Evolutionary conservation across 2,888 invertebrate genomes (phyloP).

Genomic region (Standfussiana lucernea): DNA sequence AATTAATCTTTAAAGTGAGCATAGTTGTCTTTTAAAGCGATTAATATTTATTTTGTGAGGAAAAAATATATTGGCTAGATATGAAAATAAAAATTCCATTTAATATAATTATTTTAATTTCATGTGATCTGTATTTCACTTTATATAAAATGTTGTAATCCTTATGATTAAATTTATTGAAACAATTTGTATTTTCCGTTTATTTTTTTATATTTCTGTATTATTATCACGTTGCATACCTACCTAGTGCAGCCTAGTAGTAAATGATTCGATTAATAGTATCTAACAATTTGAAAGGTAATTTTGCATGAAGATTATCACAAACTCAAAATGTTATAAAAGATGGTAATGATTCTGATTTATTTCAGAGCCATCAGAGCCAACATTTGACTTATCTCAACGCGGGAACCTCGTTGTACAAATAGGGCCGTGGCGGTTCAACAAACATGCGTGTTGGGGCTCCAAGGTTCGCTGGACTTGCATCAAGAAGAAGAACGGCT

Average conservation of each 20-base stretch:
- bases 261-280: background rate
- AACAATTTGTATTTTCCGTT: background rate
- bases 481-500: conserved; percentile 87
- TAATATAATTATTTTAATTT: conserved; percentile 5
- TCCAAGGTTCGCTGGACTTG: conserved; percentile 88
- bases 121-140: conserved; percentile 37
- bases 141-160: conserved; percentile 32
- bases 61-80: conserved; percentile 50
- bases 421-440: conserved; percentile 87
- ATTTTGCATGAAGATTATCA: conserved; percentile 15
- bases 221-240: background rate
- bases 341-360: conserved; percentile 21
- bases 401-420: conserved; percentile 87
- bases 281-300: background rate
- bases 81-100: conserved; percentile 48
- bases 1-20: background rate
- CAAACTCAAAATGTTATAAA: background rate
- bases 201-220: background rate
- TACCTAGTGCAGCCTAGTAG: background rate
- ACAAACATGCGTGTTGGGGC: conserved; percentile 87
- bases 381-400: conserved; percentile 86
- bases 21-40: background rate
- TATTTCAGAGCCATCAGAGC: conserved; percentile 84
- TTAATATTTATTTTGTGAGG: background rate
- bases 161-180: conserved; percentile 46